These are phyloP conservation scores for Nothocercus julius DNA, from an alignment of 2,113 vertebrate species.

Conservation along the genomic window DNA sequence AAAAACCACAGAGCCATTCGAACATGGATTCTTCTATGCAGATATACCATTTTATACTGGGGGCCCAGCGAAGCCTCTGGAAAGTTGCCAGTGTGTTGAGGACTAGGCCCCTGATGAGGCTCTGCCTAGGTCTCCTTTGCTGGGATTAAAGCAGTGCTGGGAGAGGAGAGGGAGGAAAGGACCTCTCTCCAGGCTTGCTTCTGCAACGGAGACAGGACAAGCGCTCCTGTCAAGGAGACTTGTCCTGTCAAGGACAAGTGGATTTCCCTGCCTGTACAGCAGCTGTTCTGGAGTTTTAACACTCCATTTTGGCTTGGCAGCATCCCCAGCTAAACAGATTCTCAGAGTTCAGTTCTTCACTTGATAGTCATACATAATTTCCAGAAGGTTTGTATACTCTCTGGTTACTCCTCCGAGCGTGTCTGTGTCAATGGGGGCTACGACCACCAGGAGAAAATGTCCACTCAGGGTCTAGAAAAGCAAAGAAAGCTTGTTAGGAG, in stretches of 20 bases:
- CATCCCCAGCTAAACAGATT: background rate
- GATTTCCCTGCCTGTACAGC: background rate
- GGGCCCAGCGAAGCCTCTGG: background rate
- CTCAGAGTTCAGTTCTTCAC: background rate
- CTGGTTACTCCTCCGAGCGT: background rate
- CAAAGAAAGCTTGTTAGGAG: background rate
- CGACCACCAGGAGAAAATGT: background rate
- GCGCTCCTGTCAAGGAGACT: too few species aligned
- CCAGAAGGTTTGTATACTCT: background rate
- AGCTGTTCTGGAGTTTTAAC: slow-evolving; percentile 14
- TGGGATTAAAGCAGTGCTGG: background rate
- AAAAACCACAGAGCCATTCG: background rate
- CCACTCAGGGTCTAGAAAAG: background rate
- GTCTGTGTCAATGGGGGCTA: background rate
- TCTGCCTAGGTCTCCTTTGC: background rate
- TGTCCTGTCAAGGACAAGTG: too few species aligned
- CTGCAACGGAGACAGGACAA: background rate
- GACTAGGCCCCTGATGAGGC: background rate
- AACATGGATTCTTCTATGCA: background rate
- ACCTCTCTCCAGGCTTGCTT: background rate
- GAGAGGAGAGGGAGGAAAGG: background rate
- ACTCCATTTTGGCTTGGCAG: slow-evolving; percentile 11
- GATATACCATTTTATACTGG: background rate
- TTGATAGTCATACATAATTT: background rate
- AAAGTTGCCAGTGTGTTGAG: background rate